phyloP scores from a whole-genome alignment of 1,140 invertebrate species.

The Drosophila lowei region DNA sequence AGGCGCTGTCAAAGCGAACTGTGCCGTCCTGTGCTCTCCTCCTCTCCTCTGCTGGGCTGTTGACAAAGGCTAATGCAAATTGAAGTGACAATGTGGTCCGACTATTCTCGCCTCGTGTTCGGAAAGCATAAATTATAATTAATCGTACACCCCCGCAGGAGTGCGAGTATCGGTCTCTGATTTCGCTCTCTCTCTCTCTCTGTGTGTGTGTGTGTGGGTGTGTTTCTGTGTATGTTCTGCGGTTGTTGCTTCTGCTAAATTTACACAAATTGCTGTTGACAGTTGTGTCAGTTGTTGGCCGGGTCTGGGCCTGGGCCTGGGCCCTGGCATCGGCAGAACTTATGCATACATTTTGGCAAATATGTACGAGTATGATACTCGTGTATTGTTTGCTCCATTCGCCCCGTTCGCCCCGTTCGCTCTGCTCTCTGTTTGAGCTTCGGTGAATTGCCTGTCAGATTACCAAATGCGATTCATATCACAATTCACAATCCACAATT shows the following conservation, averaged over 20 bases:
- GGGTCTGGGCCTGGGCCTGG: too few species aligned
- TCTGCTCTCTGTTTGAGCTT: conserved; percentile 1
- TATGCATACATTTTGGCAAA: conserved; percentile 26
- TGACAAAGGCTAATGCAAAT: conserved; percentile 51
- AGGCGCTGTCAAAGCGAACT: conserved; percentile 1
- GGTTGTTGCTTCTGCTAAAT: conserved; percentile 5
- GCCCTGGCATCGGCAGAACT: conserved; percentile 1
- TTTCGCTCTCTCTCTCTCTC: neutral
- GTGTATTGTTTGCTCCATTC: conserved; percentile 8
- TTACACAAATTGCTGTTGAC: conserved; percentile 56
- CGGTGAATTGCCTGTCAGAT: conserved; percentile 21
- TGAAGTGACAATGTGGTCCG: conserved; percentile 39
- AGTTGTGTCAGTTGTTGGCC: conserved; percentile 44
- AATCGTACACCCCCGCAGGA: conserved; percentile 6
- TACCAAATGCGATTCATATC: conserved; percentile 1
- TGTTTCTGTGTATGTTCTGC: conserved; percentile 1
- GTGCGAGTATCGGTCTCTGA: neutral
- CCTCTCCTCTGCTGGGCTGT: too few species aligned
- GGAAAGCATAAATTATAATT: conserved; percentile 53
- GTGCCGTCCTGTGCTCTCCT: neutral
- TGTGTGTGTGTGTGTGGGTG: neutral
- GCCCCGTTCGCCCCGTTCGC: neutral
- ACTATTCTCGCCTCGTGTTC: conserved; percentile 12
- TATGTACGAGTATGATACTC: neutral
- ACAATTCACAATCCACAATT: too few species aligned